Percentiles rank a stretch among this genome's conserved stretches.
phyloP scores from a whole-genome alignment of 2,113 vertebrate genomes.

The western clawed frog (Xenopus tropicalis) region UCB_Xtro_10.0 CM004447.2:97245501-97246000 shows the following conservation, averaged over 20 bases:
- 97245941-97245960: no score
- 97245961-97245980: no score
- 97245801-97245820: no score
- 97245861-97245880: no score
- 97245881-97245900: no score
- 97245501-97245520: neutral
- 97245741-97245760: neutral
- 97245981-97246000: no score
- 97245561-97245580: neutral
- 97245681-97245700: neutral
- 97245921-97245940: no score
- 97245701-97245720: neutral
- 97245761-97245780: neutral
- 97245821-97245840: no score
- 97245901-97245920: no score
- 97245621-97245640: neutral
- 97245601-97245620: neutral
- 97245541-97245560: neutral
- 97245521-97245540: neutral
- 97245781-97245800: no score
- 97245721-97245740: neutral
- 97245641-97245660: slow-evolving; percentile 7
- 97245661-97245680: slow-evolving; percentile 12
- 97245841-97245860: no score
- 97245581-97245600: neutral